Evolutionary conservation across 1,140 invertebrate genomes (phyloP).

Genomic region (Belonocnema kinseyi): DNA sequence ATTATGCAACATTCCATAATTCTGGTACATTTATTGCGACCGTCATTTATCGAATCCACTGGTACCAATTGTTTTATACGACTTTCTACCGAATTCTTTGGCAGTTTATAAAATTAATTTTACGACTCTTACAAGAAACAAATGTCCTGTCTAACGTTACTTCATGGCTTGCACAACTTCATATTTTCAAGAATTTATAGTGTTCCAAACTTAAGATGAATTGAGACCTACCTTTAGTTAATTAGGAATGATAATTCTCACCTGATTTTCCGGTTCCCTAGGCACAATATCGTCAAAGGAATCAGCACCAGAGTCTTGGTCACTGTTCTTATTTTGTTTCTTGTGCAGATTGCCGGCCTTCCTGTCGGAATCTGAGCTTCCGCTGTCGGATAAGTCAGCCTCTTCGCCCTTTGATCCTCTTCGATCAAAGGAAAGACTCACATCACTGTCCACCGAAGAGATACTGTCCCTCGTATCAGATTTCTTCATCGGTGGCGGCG

Average conservation of each 20-base stretch:
- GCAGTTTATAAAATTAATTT: background rate
- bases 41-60: background rate
- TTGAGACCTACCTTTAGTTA: too few species aligned
- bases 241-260: conserved; percentile 32
- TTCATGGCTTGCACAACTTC: too few species aligned
- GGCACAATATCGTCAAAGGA: conserved; percentile 49
- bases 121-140: too few species aligned
- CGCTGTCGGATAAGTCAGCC: conserved; percentile 81
- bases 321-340: conserved; percentile 53
- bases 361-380: conserved; percentile 80
- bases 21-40: conserved; percentile 13
- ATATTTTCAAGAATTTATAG: too few species aligned
- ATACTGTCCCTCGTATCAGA: conserved; percentile 80
- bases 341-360: conserved; percentile 37
- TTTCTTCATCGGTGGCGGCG: conserved; percentile 75
- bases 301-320: conserved; percentile 58
- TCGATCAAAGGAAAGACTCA: conserved; percentile 77
- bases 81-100: background rate
- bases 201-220: too few species aligned
- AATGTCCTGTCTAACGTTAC: too few species aligned
- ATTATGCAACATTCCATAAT: conserved; percentile 25
- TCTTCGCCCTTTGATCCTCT: conserved; percentile 74
- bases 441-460: conserved; percentile 80
- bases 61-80: conserved; percentile 8
- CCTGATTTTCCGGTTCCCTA: conserved; percentile 31